These are phyloP conservation scores for Aphyosemion australe DNA, from an alignment of 2,113 vertebrate genomes.

Conservation along the genomic window DNA sequence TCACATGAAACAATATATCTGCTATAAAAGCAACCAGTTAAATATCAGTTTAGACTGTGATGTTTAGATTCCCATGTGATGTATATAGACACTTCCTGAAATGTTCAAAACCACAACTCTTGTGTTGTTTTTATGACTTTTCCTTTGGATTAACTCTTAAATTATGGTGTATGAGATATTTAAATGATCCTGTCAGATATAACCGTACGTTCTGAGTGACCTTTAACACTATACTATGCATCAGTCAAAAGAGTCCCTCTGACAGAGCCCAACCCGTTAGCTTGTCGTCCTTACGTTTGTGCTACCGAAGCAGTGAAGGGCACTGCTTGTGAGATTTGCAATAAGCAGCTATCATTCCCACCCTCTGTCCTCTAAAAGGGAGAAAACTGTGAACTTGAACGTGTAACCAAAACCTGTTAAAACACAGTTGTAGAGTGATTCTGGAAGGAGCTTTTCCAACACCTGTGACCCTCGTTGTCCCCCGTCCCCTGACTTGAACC, in stretches of 20 bases:
- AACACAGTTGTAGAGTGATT: constrained; percentile 32
- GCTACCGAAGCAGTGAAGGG: constrained; percentile 35
- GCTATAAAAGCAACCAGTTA: not conserved
- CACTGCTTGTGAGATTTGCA: constrained; percentile 66
- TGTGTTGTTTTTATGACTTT: not conserved
- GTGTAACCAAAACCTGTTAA: constrained; percentile 54
- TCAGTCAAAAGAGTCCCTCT: constrained; percentile 33
- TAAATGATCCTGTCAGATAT: constrained; percentile 51
- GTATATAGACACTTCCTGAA: constrained; percentile 37
- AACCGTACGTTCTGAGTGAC: constrained; percentile 47
- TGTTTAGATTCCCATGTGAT: not conserved
- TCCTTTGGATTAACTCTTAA: constrained; percentile 32
- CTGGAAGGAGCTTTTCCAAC: constrained; percentile 40
- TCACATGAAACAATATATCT: not conserved
- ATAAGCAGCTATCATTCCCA: constrained; percentile 67
- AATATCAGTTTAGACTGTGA: not conserved
- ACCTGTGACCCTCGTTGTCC: constrained; percentile 33
- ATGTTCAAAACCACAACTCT: constrained; percentile 23
- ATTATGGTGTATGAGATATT: constrained; percentile 73
- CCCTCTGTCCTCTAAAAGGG: constrained; percentile 59
- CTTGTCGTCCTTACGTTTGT: constrained; percentile 45
- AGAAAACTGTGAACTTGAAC: constrained; percentile 74
- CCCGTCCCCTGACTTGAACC: constrained; percentile 33
- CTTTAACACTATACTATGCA: constrained; percentile 74
- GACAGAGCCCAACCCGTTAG: constrained; percentile 32